Evolutionary conservation across 2,888 invertebrate genomes (phyloP).

Genomic region (Pinctada fucata): DNA sequence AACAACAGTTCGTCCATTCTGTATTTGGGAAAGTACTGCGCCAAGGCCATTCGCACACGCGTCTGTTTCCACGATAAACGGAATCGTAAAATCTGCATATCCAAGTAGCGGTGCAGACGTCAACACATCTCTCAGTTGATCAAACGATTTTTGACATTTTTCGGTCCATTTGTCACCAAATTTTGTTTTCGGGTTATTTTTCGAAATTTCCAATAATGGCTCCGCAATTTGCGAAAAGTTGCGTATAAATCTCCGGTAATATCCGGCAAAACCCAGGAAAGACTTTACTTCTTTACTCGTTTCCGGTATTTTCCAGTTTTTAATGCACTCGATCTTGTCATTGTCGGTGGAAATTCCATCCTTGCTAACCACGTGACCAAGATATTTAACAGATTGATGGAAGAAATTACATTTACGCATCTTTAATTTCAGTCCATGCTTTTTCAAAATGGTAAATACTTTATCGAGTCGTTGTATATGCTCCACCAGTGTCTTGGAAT

Average conservation of each 20-base stretch:
- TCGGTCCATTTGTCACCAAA: slow-evolving; percentile 29
- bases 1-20: slow-evolving; percentile 19
- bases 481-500: slow-evolving; percentile 10
- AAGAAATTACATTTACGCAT: slow-evolving; percentile 20
- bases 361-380: slow-evolving; percentile 25
- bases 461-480: no score
- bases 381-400: slow-evolving; percentile 15
- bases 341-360: slow-evolving; percentile 23
- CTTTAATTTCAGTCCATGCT: slow-evolving; percentile 32
- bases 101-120: no score
- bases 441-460: no score
- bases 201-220: background rate
- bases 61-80: no score
- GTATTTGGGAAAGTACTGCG: slow-evolving; percentile 21
- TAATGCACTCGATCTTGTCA: slow-evolving; percentile 22
- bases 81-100: no score
- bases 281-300: slow-evolving; percentile 22
- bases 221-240: slow-evolving; percentile 10
- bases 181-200: slow-evolving; percentile 19
- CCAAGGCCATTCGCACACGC: slow-evolving; percentile 17
- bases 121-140: no score
- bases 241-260: slow-evolving; percentile 29
- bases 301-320: slow-evolving; percentile 8
- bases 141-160: no score
- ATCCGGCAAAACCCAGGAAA: slow-evolving; percentile 30